Base-by-base conservation (phyloP, 2,797 vertebrate genomes). In the Phrynocephalus forsythii region DNA sequence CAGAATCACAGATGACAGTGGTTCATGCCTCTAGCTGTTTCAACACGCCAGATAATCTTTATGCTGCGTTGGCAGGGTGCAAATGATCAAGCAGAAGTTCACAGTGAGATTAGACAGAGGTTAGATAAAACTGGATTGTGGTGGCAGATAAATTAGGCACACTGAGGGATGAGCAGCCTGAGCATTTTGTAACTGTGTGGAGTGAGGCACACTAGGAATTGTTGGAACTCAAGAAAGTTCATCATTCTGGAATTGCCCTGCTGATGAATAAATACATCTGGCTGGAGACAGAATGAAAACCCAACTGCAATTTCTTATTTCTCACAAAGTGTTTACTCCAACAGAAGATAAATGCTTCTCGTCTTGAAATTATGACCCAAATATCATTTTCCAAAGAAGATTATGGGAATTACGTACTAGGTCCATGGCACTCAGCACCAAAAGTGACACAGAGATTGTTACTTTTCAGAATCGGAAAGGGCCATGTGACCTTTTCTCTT, bases 121-220 rank as follows among this genome's bases (percentile, higher is more conserved):
- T 90, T 78, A 88, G 82, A 92, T 80, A 79, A 88, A 94, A 84
- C 79, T 87, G 28, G 30, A 87, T 86, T 86, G 84, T 89, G 38
- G 88, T 48, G 63, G 72, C 26, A 88, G 69, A 88, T 75, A 90
- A 90, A 94, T 91, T 88, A 90, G 85, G 77, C 86, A 92, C 87
- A 81, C 84, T 83, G 56, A 82, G 84, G 90, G 88, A 90, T 84
- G 20, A 85, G 20, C 63, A 67, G 26, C 26, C 83, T 79, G 52
- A 5, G 11, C 87, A 86, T 87, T 91, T 26, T 90, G 82, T 73
- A 87, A 87, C 73, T 79, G 79, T 89, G 22, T 77, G 33, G 67
- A 8, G 22, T 79, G 30, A 73, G 79, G 72, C 10, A 50, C 48
- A 18, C 22, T 79, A 79, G 38, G 24, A 33, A 8, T 5, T 63